These are phyloP conservation scores for Rhopalosiphum padi DNA, from an alignment of 1,140 invertebrate species.

Conservation along the genomic window DNA sequence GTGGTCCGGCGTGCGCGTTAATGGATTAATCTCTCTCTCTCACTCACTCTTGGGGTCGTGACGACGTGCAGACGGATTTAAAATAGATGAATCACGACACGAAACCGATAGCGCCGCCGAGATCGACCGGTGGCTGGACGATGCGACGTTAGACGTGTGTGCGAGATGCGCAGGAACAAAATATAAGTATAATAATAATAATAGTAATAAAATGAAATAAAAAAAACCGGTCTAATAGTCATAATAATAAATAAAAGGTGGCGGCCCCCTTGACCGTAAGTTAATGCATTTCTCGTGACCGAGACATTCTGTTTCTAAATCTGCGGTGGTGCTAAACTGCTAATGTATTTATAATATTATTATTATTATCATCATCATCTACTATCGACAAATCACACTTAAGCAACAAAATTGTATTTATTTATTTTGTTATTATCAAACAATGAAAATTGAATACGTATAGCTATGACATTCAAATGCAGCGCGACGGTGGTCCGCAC, in stretches of 20 bases:
- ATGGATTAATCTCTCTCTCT: slow-evolving; percentile 39
- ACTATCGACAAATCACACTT: background rate
- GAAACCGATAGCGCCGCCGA: slow-evolving; percentile 31
- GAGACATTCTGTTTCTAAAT: slow-evolving; percentile 11
- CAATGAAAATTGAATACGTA: background rate
- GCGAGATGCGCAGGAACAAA: background rate
- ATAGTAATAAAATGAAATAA: background rate
- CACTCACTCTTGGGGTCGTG: slow-evolving; percentile 16
- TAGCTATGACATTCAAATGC: background rate
- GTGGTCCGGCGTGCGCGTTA: background rate
- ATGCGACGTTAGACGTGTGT: background rate
- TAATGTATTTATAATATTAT: background rate
- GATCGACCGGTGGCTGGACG: background rate
- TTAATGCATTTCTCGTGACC: slow-evolving; percentile 52
- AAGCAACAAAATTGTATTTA: background rate
- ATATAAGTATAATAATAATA: background rate
- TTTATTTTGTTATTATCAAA: background rate
- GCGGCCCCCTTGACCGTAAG: slow-evolving; percentile 11
- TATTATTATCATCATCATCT: background rate
- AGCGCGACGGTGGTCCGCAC: background rate
- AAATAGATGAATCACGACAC: slow-evolving; percentile 46
- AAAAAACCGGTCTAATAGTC: slow-evolving; percentile 26
- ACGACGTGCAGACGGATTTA: slow-evolving; percentile 13
- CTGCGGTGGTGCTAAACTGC: background rate
- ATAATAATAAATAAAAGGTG: slow-evolving; percentile 29